Conservation (phyloP, 2,888 invertebrate species). For the Patella pellucida region DNA sequence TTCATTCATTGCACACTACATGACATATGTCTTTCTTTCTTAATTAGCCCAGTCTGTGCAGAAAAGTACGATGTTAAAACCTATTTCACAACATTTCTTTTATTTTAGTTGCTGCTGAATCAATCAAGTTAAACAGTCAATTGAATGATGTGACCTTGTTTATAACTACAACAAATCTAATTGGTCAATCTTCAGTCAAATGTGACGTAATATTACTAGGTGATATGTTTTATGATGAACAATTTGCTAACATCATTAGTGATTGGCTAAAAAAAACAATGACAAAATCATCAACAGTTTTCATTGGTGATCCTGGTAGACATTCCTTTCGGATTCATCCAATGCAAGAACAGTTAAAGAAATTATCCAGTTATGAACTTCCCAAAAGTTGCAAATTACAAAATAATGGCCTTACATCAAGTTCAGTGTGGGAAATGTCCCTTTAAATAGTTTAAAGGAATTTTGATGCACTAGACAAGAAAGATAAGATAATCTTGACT, state of each 20-base stretch:
- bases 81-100: slow-evolving; percentile 13
- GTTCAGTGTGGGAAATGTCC: slow-evolving; percentile 47
- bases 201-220: slow-evolving; percentile 79
- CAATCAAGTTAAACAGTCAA: slow-evolving; percentile 59
- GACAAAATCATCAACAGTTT: slow-evolving; percentile 39
- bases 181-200: slow-evolving; percentile 45
- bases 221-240: slow-evolving; percentile 79
- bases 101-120: slow-evolving; percentile 61
- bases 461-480: too few species aligned
- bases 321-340: slow-evolving; percentile 49
- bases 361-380: slow-evolving; percentile 44
- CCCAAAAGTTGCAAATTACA: slow-evolving; percentile 41
- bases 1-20: too few species aligned
- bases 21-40: too few species aligned
- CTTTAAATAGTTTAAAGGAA: slow-evolving; percentile 24
- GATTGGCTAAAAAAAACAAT: slow-evolving; percentile 45
- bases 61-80: background rate
- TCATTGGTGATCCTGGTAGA: slow-evolving; percentile 66
- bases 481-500: too few species aligned
- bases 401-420: slow-evolving; percentile 54
- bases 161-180: slow-evolving; percentile 77
- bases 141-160: slow-evolving; percentile 51
- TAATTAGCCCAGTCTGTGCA: too few species aligned
- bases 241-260: slow-evolving; percentile 46
- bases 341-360: slow-evolving; percentile 39